phyloP scores from a whole-genome alignment of 2,797 vertebrate genomes.

The Loriculus beryllinus region DNA sequence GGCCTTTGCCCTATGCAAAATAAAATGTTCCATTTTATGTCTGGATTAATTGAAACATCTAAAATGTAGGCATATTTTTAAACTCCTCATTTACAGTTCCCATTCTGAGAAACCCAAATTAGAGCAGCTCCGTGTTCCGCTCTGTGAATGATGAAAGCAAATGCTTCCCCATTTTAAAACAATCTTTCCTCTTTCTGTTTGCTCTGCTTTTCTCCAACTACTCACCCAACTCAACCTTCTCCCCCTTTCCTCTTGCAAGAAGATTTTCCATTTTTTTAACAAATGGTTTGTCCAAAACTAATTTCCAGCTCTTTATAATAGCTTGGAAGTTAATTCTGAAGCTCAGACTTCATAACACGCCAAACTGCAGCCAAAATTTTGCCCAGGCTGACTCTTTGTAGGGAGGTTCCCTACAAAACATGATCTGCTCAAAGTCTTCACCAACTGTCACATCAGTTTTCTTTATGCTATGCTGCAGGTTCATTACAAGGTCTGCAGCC shows the following conservation, averaged over 20 bases:
- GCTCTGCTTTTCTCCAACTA: not conserved
- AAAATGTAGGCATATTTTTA: not conserved
- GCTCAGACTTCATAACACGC: not conserved
- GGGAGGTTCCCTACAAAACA: not conserved
- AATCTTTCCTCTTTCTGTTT: not conserved
- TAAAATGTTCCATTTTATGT: not conserved
- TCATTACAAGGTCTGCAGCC: not conserved
- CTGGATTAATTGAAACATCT: slow-evolving; percentile 9
- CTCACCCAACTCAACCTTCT: not conserved
- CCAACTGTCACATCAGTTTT: not conserved
- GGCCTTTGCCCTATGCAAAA: slow-evolving; percentile 37
- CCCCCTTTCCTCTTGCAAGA: not conserved
- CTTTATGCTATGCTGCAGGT: not conserved
- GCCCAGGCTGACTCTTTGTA: not conserved
- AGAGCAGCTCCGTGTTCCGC: not conserved
- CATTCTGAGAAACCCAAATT: not conserved
- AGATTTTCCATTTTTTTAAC: not conserved
- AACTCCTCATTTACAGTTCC: not conserved
- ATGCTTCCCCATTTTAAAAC: not conserved
- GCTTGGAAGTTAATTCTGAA: not conserved
- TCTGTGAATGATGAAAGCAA: not conserved
- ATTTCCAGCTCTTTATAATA: not conserved
- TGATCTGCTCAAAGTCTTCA: not conserved
- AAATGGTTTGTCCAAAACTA: not conserved
- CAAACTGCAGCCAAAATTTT: not conserved